Evolutionary conservation across 2,888 invertebrate species (phyloP).

Genomic region (Drosophila trichaetosa): DNA sequence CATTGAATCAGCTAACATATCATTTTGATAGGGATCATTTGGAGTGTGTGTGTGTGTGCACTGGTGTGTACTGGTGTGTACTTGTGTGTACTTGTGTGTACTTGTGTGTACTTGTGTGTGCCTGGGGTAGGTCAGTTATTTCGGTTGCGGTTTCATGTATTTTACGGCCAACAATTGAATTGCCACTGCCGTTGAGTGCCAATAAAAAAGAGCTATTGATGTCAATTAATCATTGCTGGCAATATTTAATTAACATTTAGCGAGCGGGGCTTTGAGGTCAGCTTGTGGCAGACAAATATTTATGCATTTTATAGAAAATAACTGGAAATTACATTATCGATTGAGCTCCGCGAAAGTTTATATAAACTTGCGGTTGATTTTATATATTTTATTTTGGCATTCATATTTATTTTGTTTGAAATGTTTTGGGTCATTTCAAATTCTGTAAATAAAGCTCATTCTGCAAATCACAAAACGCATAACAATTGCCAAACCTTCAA

Average conservation of each 20-base stretch:
- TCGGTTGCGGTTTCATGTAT: constrained; percentile 17
- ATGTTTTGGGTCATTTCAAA: not conserved
- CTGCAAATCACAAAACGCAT: not conserved
- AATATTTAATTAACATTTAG: constrained; percentile 22
- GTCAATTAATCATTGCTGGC: constrained; percentile 45
- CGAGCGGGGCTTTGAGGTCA: constrained; percentile 17
- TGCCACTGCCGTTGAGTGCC: constrained; percentile 23
- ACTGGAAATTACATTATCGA: not conserved
- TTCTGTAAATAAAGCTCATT: not conserved
- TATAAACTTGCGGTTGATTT: not conserved
- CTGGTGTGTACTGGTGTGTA: not conserved
- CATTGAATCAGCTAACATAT: constrained; percentile 38
- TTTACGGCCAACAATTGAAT: constrained; percentile 24
- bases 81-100: not conserved
- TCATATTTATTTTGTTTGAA: not conserved
- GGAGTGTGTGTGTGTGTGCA: not conserved
- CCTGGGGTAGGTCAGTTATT: constrained; percentile 51
- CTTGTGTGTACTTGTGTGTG: not conserved
- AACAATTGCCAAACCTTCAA: constrained; percentile 3
- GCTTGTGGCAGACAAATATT: constrained; percentile 10
- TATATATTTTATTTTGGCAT: not conserved
- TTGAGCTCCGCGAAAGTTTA: not conserved
- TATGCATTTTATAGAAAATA: not conserved
- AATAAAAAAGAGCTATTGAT: constrained; percentile 24
- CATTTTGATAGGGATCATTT: constrained; percentile 8